These are phyloP conservation scores for Trichonephila clavata DNA, from an alignment of 1,140 invertebrate species.

Conservation along the genomic window DNA sequence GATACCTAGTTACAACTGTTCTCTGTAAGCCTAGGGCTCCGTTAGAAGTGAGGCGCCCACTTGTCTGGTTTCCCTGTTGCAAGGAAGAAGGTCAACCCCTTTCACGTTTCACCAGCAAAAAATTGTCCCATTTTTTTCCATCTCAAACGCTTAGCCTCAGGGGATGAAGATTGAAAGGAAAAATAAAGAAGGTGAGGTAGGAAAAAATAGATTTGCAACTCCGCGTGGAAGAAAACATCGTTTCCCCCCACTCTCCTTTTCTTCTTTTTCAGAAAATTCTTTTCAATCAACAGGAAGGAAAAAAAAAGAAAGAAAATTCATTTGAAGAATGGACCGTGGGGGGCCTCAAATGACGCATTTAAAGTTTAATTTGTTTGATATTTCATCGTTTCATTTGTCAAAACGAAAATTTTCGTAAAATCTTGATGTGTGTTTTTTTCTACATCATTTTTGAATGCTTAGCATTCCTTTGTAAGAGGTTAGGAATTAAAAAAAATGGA, in stretches of 20 bases:
- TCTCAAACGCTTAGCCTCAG: not conserved
- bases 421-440: no score
- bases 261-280: not conserved
- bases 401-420: no score
- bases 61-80: not conserved
- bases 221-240: not conserved
- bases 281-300: not conserved
- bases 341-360: not conserved
- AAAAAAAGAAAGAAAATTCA: not conserved
- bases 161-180: not conserved
- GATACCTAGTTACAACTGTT: not conserved
- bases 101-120: constrained; percentile 12
- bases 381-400: not conserved
- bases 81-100: constrained; percentile 28
- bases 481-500: no score
- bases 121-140: constrained; percentile 1
- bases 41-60: constrained; percentile 18
- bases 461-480: no score
- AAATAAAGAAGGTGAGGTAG: not conserved
- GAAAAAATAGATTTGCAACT: not conserved
- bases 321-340: not conserved
- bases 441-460: no score
- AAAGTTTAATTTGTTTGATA: not conserved
- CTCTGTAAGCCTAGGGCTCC: not conserved
- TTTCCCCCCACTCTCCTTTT: not conserved